These are phyloP conservation scores for Lasioglossum vierecki DNA, from an alignment of 2,888 invertebrate species.

Conservation along the genomic window DNA sequence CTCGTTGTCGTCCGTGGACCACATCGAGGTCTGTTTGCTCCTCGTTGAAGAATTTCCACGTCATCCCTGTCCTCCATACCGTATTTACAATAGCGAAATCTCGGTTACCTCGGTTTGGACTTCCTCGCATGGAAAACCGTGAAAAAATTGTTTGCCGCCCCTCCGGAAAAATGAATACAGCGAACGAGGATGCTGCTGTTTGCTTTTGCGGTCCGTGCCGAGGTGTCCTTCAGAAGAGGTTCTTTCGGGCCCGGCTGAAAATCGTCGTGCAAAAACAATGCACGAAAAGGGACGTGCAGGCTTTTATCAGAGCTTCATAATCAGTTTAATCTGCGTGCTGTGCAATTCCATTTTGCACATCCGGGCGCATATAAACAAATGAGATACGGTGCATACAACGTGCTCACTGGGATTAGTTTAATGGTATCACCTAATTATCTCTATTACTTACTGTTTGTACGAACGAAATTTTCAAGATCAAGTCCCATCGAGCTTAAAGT, in stretches of 20 bases:
- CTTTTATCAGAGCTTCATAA: neutral
- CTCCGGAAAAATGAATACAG: neutral
- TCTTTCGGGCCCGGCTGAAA: neutral
- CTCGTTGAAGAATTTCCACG: neutral
- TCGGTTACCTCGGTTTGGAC: neutral
- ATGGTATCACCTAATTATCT: neutral
- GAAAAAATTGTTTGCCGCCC: neutral
- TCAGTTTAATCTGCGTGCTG: neutral
- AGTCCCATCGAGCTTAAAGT: neutral
- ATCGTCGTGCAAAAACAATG: neutral
- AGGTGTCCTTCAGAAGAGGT: neutral
- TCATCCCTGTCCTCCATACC: neutral
- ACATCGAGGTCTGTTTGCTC: slow-evolving; percentile 10
- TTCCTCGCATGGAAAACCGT: neutral
- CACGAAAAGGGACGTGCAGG: neutral
- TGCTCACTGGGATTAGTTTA: neutral
- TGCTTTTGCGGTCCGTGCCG: neutral
- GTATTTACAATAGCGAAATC: neutral
- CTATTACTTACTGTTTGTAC: neutral
- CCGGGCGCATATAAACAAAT: neutral
- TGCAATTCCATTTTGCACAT: neutral
- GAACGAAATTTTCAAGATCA: neutral
- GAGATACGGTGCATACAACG: neutral
- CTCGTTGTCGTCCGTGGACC: slow-evolving; percentile 19
- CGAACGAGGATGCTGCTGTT: neutral